Conservation (phyloP, 1,140 invertebrate genomes). For the Drosophila fuyamai region DNA sequence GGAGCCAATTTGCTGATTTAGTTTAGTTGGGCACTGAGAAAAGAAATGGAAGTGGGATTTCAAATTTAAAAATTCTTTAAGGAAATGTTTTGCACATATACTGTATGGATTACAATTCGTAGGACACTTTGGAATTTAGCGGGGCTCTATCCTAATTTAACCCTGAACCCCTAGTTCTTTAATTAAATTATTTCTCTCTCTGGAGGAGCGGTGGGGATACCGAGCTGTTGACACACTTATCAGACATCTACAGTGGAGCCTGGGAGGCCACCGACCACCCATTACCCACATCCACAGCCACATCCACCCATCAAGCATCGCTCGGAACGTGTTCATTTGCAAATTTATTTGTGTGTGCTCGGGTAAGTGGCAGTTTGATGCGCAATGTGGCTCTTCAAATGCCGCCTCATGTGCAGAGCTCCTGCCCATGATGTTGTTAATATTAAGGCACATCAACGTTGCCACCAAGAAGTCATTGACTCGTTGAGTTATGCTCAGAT, state of each 20-base stretch:
- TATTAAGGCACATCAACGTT: slow-evolving; percentile 84
- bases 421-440: slow-evolving; percentile 70
- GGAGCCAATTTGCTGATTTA: slow-evolving; percentile 81
- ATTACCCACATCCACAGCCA: not conserved
- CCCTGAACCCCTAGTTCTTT: not conserved
- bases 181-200: slow-evolving; percentile 9
- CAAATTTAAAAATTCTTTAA: no score
- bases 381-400: slow-evolving; percentile 80
- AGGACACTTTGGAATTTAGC: no score
- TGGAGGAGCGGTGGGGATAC: slow-evolving; percentile 9
- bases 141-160: not conserved
- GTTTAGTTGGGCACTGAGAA: slow-evolving; percentile 41
- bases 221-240: slow-evolving; percentile 82
- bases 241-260: slow-evolving; percentile 46
- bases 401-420: slow-evolving; percentile 58
- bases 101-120: no score
- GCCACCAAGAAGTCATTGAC: slow-evolving; percentile 84
- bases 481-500: slow-evolving; percentile 83
- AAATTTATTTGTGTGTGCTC: slow-evolving; percentile 81
- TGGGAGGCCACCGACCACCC: slow-evolving; percentile 6
- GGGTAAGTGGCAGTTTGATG: slow-evolving; percentile 81
- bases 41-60: not conserved
- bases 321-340: slow-evolving; percentile 83
- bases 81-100: no score
- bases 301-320: slow-evolving; percentile 45